These are phyloP conservation scores for Onychorhynchus coronatus DNA, from an alignment of 2,113 vertebrate genomes.

Conservation along the genomic window DNA sequence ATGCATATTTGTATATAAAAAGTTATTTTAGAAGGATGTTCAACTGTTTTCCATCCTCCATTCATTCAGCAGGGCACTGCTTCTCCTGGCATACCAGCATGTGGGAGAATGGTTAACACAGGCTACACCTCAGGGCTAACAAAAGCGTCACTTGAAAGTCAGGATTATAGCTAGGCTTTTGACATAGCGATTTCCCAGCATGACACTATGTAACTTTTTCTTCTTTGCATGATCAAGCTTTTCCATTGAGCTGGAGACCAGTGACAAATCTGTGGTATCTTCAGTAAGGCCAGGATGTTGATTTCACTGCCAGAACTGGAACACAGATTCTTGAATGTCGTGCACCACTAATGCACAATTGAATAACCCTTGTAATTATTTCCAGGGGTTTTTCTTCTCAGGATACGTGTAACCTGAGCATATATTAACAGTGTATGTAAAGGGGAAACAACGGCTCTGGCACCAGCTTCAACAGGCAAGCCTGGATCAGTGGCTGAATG, in stretches of 20 bases:
- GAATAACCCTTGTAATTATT: neutral
- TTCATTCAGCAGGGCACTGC: neutral
- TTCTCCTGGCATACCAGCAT: neutral
- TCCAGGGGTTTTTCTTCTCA: neutral
- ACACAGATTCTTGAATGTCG: neutral
- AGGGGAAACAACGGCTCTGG: neutral
- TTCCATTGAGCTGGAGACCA: neutral
- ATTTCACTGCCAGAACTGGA: neutral
- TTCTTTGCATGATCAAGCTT: neutral
- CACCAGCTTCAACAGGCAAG: neutral
- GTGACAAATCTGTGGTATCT: neutral
- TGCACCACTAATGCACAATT: neutral
- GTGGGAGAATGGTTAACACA: neutral
- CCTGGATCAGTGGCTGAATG: neutral
- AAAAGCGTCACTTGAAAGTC: neutral
- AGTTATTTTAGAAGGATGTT: neutral
- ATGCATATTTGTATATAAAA: neutral
- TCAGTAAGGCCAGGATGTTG: neutral
- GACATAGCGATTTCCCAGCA: fast-evolving
- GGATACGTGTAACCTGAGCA: neutral
- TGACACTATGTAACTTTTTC: neutral
- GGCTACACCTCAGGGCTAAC: neutral
- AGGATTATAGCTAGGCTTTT: neutral
- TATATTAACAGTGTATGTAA: neutral
- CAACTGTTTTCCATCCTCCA: neutral